Conservation (phyloP, 2,888 invertebrate species). For the Apeira syringaria region DNA sequence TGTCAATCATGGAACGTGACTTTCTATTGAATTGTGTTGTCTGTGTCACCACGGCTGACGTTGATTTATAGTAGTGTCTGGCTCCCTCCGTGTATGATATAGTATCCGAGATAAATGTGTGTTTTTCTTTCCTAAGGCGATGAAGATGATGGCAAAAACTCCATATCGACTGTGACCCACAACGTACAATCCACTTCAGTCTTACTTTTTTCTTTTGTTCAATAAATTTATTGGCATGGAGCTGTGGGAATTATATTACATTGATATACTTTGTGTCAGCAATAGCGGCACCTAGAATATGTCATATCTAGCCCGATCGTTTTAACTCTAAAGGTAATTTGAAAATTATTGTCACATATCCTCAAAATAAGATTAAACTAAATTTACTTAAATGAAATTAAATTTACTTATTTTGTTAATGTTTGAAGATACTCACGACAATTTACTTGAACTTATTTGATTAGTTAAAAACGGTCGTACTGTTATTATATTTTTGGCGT, state of each 20-base stretch:
- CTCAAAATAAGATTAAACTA: too few species aligned
- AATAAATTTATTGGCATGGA: constrained; percentile 41
- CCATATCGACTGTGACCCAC: constrained; percentile 29
- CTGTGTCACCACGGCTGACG: constrained; percentile 43
- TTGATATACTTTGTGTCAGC: constrained; percentile 8
- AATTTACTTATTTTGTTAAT: too few species aligned
- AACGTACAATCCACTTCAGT: constrained; percentile 30
- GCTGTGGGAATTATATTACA: constrained; percentile 5
- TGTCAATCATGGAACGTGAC: constrained; percentile 13
- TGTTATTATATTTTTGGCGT: constrained; percentile 1
- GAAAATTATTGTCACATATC: not conserved
- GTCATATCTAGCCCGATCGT: constrained; percentile 2
- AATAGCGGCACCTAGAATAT: constrained; percentile 6
- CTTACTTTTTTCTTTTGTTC: constrained; percentile 42
- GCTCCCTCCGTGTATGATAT: constrained; percentile 26
- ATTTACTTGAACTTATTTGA: not conserved
- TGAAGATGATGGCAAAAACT: constrained; percentile 45
- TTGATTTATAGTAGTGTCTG: constrained; percentile 30
- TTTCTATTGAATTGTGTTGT: constrained; percentile 20
- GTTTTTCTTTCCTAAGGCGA: constrained; percentile 71
- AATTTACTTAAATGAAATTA: too few species aligned
- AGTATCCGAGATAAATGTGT: constrained; percentile 51
- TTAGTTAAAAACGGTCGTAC: not conserved
- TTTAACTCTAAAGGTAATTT: constrained; percentile 3
- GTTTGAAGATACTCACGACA: too few species aligned